These are phyloP conservation scores for Tigriopus japonicus DNA, from an alignment of 1,140 invertebrate species.

Conservation along the genomic window DNA sequence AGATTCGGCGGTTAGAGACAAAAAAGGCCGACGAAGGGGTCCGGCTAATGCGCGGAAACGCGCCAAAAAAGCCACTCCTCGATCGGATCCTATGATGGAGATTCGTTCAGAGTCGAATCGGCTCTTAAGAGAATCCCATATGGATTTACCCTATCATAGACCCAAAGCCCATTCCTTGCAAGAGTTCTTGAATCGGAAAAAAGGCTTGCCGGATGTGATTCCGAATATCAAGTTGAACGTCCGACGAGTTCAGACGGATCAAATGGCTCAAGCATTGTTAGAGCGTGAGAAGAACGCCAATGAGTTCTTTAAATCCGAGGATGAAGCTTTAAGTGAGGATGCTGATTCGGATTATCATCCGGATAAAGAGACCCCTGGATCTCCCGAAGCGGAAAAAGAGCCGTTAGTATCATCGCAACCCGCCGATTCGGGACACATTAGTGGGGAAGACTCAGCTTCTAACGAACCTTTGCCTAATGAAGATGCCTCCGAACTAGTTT, in stretches of 20 bases:
- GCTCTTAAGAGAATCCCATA: constrained; percentile 41
- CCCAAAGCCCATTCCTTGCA: constrained; percentile 47
- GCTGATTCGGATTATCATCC: neutral
- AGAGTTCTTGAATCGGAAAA: constrained; percentile 39
- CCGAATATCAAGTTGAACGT: neutral
- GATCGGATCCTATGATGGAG: constrained; percentile 18
- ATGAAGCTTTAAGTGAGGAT: neutral
- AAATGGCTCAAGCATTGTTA: neutral
- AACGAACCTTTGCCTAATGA: too few species aligned
- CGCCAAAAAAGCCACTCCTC: too few species aligned
- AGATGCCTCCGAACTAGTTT: too few species aligned
- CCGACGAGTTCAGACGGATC: neutral
- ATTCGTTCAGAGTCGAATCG: constrained; percentile 40
- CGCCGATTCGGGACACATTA: too few species aligned
- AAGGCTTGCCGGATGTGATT: neutral
- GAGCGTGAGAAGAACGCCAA: neutral
- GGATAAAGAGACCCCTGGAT: neutral
- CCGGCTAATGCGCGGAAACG: too few species aligned
- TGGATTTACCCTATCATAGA: constrained; percentile 53
- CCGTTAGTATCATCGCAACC: too few species aligned
- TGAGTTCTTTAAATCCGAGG: neutral
- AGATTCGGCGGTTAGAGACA: too few species aligned
- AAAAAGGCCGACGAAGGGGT: too few species aligned
- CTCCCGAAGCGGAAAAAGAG: neutral
- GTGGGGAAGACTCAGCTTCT: too few species aligned